A percentile compares a stretch with the other conserved stretches of the same genome.
Conservation (phyloP, 2,797 vertebrate genomes). For the Streptopelia turtur region DNA sequence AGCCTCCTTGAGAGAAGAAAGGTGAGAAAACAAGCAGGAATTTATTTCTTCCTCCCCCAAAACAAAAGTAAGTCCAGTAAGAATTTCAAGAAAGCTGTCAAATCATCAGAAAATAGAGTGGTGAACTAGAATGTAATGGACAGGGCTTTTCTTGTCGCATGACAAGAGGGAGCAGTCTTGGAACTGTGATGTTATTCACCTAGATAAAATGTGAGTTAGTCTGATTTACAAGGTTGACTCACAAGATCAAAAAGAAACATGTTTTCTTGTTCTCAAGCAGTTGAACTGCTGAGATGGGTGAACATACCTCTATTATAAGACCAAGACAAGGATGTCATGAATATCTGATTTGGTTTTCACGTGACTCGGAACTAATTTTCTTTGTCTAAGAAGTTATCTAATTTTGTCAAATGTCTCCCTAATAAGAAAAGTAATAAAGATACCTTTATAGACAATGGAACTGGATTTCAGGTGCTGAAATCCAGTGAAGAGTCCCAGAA, state of each 20-base stretch:
- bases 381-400: neutral
- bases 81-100: neutral
- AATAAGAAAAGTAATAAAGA: neutral
- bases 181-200: neutral
- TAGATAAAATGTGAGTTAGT: neutral
- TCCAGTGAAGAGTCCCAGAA: neutral
- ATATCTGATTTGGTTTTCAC: neutral
- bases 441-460: neutral
- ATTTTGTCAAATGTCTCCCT: neutral
- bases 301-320: neutral
- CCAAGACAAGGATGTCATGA: neutral
- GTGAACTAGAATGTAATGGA: neutral
- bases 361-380: neutral
- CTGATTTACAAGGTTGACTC: neutral
- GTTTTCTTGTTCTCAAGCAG: neutral
- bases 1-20: neutral
- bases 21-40: neutral
- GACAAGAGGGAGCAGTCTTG: neutral
- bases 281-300: neutral
- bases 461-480: neutral
- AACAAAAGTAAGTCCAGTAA: neutral
- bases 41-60: neutral
- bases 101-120: neutral
- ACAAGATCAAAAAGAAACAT: neutral
- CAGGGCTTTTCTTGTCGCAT: neutral